These are phyloP conservation scores for Cheilosia variabilis DNA, from an alignment of 2,888 invertebrate species.

Conservation along the genomic window DNA sequence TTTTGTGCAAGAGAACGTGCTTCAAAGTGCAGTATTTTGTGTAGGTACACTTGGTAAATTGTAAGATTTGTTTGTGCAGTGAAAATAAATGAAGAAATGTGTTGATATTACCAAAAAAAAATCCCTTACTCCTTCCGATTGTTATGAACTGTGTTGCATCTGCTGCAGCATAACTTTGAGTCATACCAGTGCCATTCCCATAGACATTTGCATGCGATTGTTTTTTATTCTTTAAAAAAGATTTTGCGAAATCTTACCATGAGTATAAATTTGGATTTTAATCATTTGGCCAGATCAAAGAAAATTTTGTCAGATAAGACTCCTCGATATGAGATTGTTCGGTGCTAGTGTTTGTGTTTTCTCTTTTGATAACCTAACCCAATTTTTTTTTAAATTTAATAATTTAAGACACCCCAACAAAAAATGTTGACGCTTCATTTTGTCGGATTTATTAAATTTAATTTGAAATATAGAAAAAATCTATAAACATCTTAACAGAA, in stretches of 20 bases:
- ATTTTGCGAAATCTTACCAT: constrained; percentile 46
- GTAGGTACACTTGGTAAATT: too few species aligned
- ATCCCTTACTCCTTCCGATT: constrained; percentile 13
- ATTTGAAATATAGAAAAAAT: neutral
- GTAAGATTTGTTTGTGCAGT: constrained; percentile 7
- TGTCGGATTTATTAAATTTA: constrained; percentile 12
- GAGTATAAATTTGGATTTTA: constrained; percentile 26
- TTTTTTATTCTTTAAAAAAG: neutral
- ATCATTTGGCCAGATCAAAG: constrained; percentile 45
- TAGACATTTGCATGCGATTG: constrained; percentile 26
- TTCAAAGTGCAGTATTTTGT: constrained; percentile 7
- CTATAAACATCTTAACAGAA: constrained; percentile 4
- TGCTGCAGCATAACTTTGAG: constrained; percentile 5
- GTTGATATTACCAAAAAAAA: neutral
- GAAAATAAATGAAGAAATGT: constrained; percentile 1
- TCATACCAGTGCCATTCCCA: constrained; percentile 12
- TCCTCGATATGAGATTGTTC: constrained; percentile 14
- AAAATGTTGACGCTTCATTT: constrained; percentile 6
- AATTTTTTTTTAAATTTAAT: neutral
- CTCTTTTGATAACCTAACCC: neutral
- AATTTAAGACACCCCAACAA: neutral
- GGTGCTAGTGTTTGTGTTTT: neutral
- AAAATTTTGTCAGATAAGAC: constrained; percentile 8
- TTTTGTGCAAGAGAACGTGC: neutral
- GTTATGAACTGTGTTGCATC: constrained; percentile 4